These are phyloP conservation scores for Germaria angustata DNA, from an alignment of 2,888 invertebrate species.

Conservation along the genomic window DNA sequence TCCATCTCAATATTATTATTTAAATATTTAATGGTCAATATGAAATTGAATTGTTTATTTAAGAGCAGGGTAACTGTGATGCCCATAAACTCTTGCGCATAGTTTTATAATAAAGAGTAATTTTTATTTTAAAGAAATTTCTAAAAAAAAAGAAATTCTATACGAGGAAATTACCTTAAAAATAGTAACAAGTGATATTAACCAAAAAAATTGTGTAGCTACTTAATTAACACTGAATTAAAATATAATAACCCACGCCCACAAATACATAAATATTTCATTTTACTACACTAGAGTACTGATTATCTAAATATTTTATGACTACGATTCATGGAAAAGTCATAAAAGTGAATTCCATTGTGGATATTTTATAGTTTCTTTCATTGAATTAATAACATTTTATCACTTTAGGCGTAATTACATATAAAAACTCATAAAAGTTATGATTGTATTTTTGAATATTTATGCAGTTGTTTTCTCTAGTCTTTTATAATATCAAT, in stretches of 20 bases:
- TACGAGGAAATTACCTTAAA: neutral
- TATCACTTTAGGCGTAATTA: constrained; percentile 14
- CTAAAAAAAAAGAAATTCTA: too few relatives aligned
- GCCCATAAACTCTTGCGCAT: neutral
- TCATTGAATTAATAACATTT: constrained; percentile 18
- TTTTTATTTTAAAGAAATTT: neutral
- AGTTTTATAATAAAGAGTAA: constrained; percentile 4
- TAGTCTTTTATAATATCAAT: neutral
- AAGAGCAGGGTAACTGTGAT: neutral
- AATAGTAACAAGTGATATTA: constrained; percentile 18
- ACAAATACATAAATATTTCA: neutral
- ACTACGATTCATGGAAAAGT: constrained; percentile 10
- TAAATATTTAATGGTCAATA: too few relatives aligned
- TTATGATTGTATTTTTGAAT: neutral
- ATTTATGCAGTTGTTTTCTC: neutral
- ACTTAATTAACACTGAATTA: constrained; percentile 11
- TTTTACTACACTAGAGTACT: neutral
- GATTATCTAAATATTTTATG: neutral
- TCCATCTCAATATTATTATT: too few relatives aligned
- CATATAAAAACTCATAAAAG: constrained; percentile 25
- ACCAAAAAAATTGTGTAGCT: neutral
- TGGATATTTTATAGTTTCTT: neutral
- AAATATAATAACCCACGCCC: neutral
- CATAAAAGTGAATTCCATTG: constrained; percentile 12
- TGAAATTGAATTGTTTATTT: too few relatives aligned